Percentiles rank a stretch among this genome's conserved stretches.
These are phyloP conservation scores for Pocillopora grandis DNA, from an alignment of 92 coral and sea anemone genomes.

Conservation along the genomic window DNA sequence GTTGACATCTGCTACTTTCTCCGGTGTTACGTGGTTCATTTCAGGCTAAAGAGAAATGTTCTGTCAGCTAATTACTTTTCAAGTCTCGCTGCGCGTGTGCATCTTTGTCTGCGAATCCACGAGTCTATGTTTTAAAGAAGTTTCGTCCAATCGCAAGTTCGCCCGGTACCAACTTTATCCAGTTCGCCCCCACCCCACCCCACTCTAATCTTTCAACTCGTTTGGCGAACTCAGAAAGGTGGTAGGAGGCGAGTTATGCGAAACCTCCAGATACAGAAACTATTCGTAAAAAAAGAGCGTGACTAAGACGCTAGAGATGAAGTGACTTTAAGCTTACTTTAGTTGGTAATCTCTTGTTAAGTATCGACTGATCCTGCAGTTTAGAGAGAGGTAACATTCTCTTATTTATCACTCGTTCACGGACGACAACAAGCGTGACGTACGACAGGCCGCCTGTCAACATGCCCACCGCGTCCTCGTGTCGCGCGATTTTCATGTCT, in stretches of 20 bases:
- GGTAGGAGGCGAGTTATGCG: no score
- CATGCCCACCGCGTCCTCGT: constrained; percentile 98
- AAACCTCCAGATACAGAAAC: no score
- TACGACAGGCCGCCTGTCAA: constrained; percentile 88
- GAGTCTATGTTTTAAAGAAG: background rate
- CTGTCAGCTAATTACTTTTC: background rate
- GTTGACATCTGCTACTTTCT: constrained; percentile 29
- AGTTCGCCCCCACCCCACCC: no score
- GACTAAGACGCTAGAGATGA: no score
- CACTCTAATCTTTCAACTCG: no score
- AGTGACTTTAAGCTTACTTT: constrained; percentile 19
- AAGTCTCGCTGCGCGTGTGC: background rate
- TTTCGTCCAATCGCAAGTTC: background rate
- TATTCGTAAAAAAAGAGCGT: no score
- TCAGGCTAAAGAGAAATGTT: constrained; percentile 18
- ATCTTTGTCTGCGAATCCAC: background rate
- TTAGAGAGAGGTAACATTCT: constrained; percentile 94
- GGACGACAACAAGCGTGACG: constrained; percentile 85
- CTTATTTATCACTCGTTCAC: constrained; percentile 89
- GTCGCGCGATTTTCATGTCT: constrained; percentile 91
- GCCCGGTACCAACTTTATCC: background rate
- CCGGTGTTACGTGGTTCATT: constrained; percentile 39
- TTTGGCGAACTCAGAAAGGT: no score
- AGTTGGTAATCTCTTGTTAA: constrained; percentile 59
- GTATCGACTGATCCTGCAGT: constrained; percentile 78